Evolutionary conservation across 1,140 invertebrate species (phyloP).

Genomic region (Grapholita molesta): DNA sequence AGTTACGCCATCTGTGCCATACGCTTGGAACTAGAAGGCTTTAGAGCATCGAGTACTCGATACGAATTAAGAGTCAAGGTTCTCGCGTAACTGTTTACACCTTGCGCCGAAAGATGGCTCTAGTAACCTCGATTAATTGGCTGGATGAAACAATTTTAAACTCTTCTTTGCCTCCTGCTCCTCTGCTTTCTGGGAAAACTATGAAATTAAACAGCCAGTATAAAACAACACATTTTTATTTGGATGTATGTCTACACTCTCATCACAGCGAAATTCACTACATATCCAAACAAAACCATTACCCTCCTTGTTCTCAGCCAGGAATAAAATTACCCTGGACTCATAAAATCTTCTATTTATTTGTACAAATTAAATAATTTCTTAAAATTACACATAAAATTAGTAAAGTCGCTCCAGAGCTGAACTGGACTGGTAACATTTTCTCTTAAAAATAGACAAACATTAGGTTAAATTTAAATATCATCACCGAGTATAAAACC

Average conservation of each 20-base stretch:
- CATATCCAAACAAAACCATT: slow-evolving; percentile 15
- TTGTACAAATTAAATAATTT: slow-evolving; percentile 14
- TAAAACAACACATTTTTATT: slow-evolving; percentile 27
- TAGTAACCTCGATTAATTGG: not conserved
- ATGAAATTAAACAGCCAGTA: slow-evolving; percentile 29
- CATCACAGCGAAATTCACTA: slow-evolving; percentile 35
- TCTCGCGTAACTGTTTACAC: not conserved
- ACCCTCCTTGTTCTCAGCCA: slow-evolving; percentile 2
- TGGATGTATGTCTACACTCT: slow-evolving; percentile 15
- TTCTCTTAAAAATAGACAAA: slow-evolving; percentile 26
- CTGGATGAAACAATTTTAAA: too few relatives aligned
- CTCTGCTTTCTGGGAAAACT: too few relatives aligned
- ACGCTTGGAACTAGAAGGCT: slow-evolving; percentile 27
- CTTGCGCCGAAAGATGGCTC: slow-evolving; percentile 23
- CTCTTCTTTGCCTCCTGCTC: too few relatives aligned
- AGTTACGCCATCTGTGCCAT: slow-evolving; percentile 32
- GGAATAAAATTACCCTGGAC: slow-evolving; percentile 1
- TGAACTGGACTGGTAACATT: slow-evolving; percentile 20
- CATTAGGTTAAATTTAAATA: slow-evolving; percentile 21
- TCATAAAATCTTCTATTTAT: not conserved
- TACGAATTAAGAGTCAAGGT: not conserved
- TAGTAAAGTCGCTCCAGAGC: slow-evolving; percentile 15
- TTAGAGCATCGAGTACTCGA: not conserved
- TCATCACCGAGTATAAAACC: slow-evolving; percentile 29
- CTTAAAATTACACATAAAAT: not conserved